Base-by-base conservation (phyloP, 2,888 invertebrate genomes). In the Sceliomorpha sp. region DNA sequence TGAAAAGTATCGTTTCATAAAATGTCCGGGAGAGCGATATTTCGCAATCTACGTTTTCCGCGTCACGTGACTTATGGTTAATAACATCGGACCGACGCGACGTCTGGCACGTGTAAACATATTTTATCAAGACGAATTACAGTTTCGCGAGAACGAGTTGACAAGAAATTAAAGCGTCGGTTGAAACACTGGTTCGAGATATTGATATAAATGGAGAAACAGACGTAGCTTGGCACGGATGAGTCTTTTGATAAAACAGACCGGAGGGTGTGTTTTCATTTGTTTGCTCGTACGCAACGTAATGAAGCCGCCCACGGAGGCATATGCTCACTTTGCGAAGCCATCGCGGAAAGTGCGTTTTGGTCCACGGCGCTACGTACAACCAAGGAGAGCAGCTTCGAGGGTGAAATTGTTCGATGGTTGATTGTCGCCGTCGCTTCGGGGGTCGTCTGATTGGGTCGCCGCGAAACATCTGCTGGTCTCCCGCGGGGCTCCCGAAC, bases 391-490 rank as follows among this genome's bases (percentile, higher is more conserved):
- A 74, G 44, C 51, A 55, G 53, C 75, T 77, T 64, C 60, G 80
- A 82, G 83, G 86, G 83, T 83, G 83, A 80, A 82, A 86, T 86
- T 86, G 87, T 87, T 86, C 81, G 87, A 87, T 82, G 87, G 82
- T 85, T 86, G 85, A 88, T 86, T 86, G 84, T 85, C 81, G 84
- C 79, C n/a, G 73, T 80, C 77, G 84, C 85, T 84, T 81, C 83
- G 79, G 83, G 87, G 84, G 83, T 85, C 83, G 84, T 79, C 81
- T 86, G 87, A 88, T 88, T 88, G 86, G 86, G 87, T 86, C 80
- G 87, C 87, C 83, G 84, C 85, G 85, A 85, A 88, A 88, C 88
- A 88, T 88, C 88, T 88, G 88, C 83, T 83, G 83, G 77, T 72
- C 82, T 87, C 88, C 88, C 87, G 88, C 86, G 85, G 88, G 88